A percentile compares a stretch with the other conserved stretches of the same genome.
These are phyloP conservation scores for Orius insidiosus DNA, from an alignment of 1,140 invertebrate species.

Conservation along the genomic window DNA sequence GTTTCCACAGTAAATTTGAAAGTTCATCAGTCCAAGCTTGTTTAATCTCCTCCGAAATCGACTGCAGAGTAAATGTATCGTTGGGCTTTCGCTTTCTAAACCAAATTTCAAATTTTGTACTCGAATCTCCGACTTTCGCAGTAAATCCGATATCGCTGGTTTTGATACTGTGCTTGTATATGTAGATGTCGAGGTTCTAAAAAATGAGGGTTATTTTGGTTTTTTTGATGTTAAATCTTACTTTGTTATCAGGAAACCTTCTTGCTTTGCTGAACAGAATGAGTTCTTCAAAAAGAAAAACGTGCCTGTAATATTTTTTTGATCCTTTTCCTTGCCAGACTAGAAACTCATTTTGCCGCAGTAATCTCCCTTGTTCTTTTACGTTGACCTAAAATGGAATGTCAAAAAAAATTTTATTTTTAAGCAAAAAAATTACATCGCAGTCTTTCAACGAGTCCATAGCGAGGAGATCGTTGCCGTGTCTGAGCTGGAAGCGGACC, in stretches of 20 bases:
- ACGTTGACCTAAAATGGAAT: constrained; percentile 69
- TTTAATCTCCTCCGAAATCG: constrained; percentile 59
- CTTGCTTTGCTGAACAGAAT: constrained; percentile 78
- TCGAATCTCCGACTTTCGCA: constrained; percentile 69
- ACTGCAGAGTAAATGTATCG: constrained; percentile 65
- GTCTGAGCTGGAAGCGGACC: constrained; percentile 79
- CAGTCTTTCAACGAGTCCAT: constrained; percentile 84
- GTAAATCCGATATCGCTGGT: constrained; percentile 85
- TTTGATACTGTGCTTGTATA: constrained; percentile 73
- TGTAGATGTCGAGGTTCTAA: constrained; percentile 58
- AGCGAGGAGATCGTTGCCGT: constrained; percentile 81
- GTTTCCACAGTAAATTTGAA: constrained; percentile 77
- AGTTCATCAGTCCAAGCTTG: constrained; percentile 77
- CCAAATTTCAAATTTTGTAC: constrained; percentile 89
- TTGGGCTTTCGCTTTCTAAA: constrained; percentile 78
- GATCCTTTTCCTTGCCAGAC: constrained; percentile 72
- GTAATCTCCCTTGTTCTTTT: constrained; percentile 73
- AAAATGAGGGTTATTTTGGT: constrained; percentile 20
- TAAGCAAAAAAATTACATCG: constrained; percentile 82
- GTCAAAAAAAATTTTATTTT: too few relatives aligned
- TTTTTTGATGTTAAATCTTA: constrained; percentile 24
- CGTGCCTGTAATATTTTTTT: constrained; percentile 67
- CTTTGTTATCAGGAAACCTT: constrained; percentile 65
- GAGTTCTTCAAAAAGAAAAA: constrained; percentile 87
- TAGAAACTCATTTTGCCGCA: constrained; percentile 81